Evolutionary conservation across 2,888 invertebrate species (phyloP).

Genomic region (Boloria euphrosyne): DNA sequence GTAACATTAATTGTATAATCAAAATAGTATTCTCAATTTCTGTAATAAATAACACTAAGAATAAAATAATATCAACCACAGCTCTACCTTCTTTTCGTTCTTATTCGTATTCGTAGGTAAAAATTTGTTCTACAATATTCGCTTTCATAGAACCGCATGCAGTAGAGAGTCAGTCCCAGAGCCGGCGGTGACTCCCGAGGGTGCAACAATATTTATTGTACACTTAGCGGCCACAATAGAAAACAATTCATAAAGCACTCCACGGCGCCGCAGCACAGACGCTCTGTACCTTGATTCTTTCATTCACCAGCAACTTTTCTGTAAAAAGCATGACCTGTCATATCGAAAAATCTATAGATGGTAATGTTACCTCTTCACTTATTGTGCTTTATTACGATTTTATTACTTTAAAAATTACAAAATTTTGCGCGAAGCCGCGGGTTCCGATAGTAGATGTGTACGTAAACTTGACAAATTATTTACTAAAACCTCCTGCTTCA

Average conservation of each 20-base stretch:
- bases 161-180: not conserved
- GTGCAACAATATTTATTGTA: slow-evolving; percentile 44
- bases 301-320: not conserved
- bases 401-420: no score
- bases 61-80: no score
- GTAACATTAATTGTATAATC: no score
- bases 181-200: slow-evolving; percentile 28
- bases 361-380: no score
- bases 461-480: no score
- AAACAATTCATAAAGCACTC: slow-evolving; percentile 42
- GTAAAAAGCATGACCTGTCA: not conserved
- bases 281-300: slow-evolving; percentile 27
- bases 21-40: no score
- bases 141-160: slow-evolving; percentile 12
- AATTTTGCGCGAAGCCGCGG: no score
- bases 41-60: no score
- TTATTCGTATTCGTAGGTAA: not conserved
- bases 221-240: slow-evolving; percentile 42
- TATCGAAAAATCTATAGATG: not conserved
- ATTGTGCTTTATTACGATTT: no score
- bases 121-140: not conserved
- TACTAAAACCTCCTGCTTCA: no score
- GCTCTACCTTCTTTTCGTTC: no score
- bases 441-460: no score
- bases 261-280: slow-evolving; percentile 23